Base-by-base conservation (phyloP, 2,888 invertebrate genomes). In the Vandiemenella viatica region DNA sequence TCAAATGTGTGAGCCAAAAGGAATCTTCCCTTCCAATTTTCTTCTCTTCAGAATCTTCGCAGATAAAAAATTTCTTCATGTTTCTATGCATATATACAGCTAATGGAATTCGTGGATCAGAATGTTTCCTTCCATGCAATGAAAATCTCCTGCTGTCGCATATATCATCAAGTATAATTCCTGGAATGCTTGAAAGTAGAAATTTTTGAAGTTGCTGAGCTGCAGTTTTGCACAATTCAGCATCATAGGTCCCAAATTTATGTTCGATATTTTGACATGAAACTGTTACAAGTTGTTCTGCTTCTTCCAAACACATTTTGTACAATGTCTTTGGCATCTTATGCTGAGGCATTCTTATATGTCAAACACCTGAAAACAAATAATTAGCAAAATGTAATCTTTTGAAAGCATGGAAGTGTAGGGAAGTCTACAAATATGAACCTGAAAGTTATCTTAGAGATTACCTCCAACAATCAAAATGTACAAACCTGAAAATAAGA, bases 1-100 rank as follows among this genome's bases (percentile, higher is more conserved):
- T 32, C n/a, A 56, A 44, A 13, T 54, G 49, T 10, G 23, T 43
- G 13, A 50, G 42, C 57, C 56, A 57, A 44, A 56, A 57, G n/a
- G 47, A 17, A 17, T 51, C 50, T 13, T 54, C 49, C 7, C 46
- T 22, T 23, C 43, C 32, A 20, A 45, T 20, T 22, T 37, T 50
- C 5, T 37, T n/a, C 17, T 45, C 38, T 10, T 15, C 23, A 3
- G 18, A 16, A 5, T 26, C 21, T 5, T 42, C 41, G 6, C 20
- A 8, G 4, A 45, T 26, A 15, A 7, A 18, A 18, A 56, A 54
- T 22, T 45, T 49, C 17, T 44, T 49, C 52, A 57, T 54, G 18
- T 51, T 45, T 23, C 42, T 49, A 22, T 57, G 57, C 51, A 57
- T 54, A 23, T 51, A 53, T 1, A 55, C 45, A 21, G 54, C 53